These are phyloP conservation scores for Bubo bubo DNA, from an alignment of 2,113 vertebrate species.

Conservation along the genomic window DNA sequence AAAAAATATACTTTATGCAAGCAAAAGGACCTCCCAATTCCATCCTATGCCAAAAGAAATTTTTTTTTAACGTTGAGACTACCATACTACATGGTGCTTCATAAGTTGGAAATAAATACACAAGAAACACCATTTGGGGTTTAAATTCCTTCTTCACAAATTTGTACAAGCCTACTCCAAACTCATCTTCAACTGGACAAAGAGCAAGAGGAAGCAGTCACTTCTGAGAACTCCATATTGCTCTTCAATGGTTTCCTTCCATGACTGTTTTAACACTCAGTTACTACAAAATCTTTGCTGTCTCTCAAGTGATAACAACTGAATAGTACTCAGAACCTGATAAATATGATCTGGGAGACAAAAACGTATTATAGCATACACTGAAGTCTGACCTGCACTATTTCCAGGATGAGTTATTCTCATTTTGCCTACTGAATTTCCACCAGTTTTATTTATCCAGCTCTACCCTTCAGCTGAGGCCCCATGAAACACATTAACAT, in stretches of 20 bases:
- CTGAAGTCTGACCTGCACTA: background rate
- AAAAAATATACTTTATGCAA: background rate
- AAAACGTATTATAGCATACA: background rate
- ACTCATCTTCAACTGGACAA: background rate
- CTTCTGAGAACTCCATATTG: background rate
- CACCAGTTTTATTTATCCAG: background rate
- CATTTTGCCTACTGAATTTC: background rate
- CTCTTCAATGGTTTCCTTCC: background rate
- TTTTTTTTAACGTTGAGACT: background rate
- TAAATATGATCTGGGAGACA: background rate
- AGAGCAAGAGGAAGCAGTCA: background rate
- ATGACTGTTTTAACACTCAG: background rate
- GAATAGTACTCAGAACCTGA: background rate
- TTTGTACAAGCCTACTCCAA: background rate
- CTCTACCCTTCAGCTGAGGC: background rate
- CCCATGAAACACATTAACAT: background rate
- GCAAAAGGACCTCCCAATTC: background rate
- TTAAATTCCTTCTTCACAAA: background rate
- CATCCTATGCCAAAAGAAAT: background rate
- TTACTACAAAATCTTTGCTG: background rate
- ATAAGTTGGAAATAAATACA: background rate
- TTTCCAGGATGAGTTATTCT: background rate
- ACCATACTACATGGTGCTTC: background rate
- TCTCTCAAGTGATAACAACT: background rate
- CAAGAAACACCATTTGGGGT: background rate